Evolutionary conservation across 2,888 invertebrate genomes (phyloP), one percentile per base, ranked within the genome.

Genomic region (Ornithoptera alexandrae): DNA sequence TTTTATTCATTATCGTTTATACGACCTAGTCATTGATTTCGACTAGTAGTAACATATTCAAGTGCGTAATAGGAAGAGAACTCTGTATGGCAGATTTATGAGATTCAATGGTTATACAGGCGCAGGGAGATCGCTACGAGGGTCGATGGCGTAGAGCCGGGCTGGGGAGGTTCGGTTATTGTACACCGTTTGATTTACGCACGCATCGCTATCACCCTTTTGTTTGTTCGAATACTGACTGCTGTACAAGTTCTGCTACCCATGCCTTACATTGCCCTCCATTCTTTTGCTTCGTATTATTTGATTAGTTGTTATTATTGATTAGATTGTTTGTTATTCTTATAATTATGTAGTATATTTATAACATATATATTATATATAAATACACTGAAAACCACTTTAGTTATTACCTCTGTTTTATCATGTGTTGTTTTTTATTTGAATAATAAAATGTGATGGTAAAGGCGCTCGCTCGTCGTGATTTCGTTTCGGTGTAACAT

Each of bases 131-230:
- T 79, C 79, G 82, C 81, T 80, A 82, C 81, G 79, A 82, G 83
- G 81, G 80, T 77, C 78, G 80, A 78, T 79, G 84, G 82, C 80
- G 80, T 79, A 81, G 82, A 82, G 82, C 77, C 75, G 79, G 84
- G 81, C 84, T 77, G 83, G 77, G 88, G 87, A 83, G 90, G 86
- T 79, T 80, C 86, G 88, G 90, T 90, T 91, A 92, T 92, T 92
- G 90, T 92, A 84, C 89, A 89, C 89, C 89, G 89, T 90, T 91
- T 92, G 92, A 92, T 92, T 92, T 92, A 92, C 91, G 90, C 89
- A 91, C 88, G 88, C 84, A 89, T 88, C 87, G 90, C 90, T 90
- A 90, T 91, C 91, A 90, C 90, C 91, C 92, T 90, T 90, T 91
- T 92, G 92, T 92, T 90, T 85, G 86, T 82, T 83, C 86, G 89